Conservation (phyloP, 2,888 invertebrate genomes). For the Acutogordius australiensis region DNA sequence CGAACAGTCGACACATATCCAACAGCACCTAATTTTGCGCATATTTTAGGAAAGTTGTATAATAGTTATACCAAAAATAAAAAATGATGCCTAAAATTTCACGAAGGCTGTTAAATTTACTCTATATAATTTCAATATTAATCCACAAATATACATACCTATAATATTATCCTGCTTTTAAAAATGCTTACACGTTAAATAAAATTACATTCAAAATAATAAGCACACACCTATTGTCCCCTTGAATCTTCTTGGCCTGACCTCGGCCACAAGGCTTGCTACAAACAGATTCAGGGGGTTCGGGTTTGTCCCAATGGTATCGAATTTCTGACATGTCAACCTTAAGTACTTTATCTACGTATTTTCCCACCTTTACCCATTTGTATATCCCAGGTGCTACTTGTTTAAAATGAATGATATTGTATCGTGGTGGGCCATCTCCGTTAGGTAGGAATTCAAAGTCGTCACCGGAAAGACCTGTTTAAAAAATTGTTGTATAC, state of each 20-base stretch:
- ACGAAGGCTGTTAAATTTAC: too few relatives aligned
- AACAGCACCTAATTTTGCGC: constrained; percentile 22
- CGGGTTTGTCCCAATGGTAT: constrained; percentile 45
- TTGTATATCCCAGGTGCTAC: constrained; percentile 39
- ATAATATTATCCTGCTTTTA: background rate
- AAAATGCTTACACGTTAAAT: too few relatives aligned
- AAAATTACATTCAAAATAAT: too few relatives aligned
- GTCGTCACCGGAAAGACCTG: constrained; percentile 57
- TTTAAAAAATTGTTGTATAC: too few relatives aligned
- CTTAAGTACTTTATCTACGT: constrained; percentile 45
- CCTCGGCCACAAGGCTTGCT: constrained; percentile 56
- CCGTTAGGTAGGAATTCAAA: constrained; percentile 65
- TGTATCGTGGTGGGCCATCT: constrained; percentile 72
- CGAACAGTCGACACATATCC: constrained; percentile 18
- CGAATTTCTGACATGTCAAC: constrained; percentile 48
- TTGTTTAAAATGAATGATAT: constrained; percentile 76
- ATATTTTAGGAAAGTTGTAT: too few relatives aligned
- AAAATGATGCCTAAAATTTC: too few relatives aligned
- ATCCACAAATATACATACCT: background rate
- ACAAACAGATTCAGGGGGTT: constrained; percentile 60
- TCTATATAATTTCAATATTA: background rate
- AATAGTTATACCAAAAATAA: too few relatives aligned
- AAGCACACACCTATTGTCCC: constrained; percentile 34
- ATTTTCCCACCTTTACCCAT: constrained; percentile 61
- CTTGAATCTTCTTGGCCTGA: constrained; percentile 64